phyloP scores from a whole-genome alignment of 2,888 invertebrate species.

The Aricia artaxerxes region DNA sequence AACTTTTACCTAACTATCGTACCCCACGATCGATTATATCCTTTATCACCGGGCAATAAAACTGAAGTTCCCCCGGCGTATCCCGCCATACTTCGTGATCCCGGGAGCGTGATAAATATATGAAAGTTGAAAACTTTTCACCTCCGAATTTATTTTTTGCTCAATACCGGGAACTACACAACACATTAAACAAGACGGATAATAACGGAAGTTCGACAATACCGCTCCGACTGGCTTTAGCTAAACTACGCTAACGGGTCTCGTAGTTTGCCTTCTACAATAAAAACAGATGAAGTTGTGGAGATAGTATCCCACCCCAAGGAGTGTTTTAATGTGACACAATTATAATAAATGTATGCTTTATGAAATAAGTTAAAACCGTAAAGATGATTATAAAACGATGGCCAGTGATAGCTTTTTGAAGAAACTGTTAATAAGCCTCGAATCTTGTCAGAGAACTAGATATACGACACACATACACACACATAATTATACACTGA shows the following conservation, averaged over 20 bases:
- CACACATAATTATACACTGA: too few relatives aligned
- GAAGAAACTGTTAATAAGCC: too few relatives aligned
- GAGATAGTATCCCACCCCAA: background rate
- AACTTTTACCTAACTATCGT: slow-evolving; percentile 18
- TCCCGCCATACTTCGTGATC: background rate
- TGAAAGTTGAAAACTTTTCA: slow-evolving; percentile 25
- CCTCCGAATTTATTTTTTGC: slow-evolving; percentile 19
- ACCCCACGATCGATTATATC: background rate
- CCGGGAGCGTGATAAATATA: slow-evolving; percentile 27
- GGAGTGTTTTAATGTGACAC: too few relatives aligned
- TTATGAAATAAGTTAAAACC: too few relatives aligned
- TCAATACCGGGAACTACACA: slow-evolving; percentile 14
- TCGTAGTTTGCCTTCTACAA: background rate
- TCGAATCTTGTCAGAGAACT: too few relatives aligned
- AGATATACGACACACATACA: too few relatives aligned
- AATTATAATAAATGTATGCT: too few relatives aligned
- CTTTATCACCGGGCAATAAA: background rate
- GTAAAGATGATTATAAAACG: too few relatives aligned
- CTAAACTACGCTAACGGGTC: background rate
- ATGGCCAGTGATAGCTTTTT: too few relatives aligned
- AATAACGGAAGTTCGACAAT: background rate
- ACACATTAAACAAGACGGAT: slow-evolving; percentile 20
- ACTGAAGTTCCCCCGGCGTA: background rate
- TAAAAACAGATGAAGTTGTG: background rate
- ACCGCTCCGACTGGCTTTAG: background rate